Conservation (phyloP, 2,888 invertebrate genomes). For the Gymnocheta viridis region DNA sequence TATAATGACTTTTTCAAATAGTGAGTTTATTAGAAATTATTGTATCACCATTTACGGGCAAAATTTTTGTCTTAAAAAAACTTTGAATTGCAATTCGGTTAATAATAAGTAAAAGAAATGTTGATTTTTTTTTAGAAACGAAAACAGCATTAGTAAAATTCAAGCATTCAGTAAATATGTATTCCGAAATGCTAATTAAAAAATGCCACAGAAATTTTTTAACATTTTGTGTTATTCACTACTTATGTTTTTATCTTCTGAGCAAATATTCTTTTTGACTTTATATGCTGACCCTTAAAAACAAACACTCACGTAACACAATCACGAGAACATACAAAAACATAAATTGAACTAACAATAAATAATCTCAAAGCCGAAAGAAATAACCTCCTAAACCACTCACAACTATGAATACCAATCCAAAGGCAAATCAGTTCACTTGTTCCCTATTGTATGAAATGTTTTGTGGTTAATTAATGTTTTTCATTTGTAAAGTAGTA, state of each 20-base stretch:
- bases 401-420: background rate
- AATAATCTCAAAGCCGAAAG: background rate
- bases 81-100: too few relatives aligned
- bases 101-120: too few relatives aligned
- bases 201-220: too few relatives aligned
- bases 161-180: too few relatives aligned
- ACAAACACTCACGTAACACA: background rate
- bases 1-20: too few relatives aligned
- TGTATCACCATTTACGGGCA: too few relatives aligned
- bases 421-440: conserved; percentile 26
- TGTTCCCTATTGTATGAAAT: conserved; percentile 4
- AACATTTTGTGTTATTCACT: background rate
- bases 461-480: conserved; percentile 50
- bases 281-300: background rate
- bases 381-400: conserved; percentile 36
- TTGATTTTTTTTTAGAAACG: too few relatives aligned
- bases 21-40: too few relatives aligned
- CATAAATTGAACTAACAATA: background rate
- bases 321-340: background rate
- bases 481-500: conserved; percentile 9
- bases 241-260: background rate
- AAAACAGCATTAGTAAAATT: too few relatives aligned
- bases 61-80: too few relatives aligned
- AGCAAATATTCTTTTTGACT: background rate
- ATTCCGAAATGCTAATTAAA: too few relatives aligned